These are phyloP conservation scores for Rhinoderma darwinii DNA, from an alignment of 2,113 vertebrate genomes.

Conservation along the genomic window DNA sequence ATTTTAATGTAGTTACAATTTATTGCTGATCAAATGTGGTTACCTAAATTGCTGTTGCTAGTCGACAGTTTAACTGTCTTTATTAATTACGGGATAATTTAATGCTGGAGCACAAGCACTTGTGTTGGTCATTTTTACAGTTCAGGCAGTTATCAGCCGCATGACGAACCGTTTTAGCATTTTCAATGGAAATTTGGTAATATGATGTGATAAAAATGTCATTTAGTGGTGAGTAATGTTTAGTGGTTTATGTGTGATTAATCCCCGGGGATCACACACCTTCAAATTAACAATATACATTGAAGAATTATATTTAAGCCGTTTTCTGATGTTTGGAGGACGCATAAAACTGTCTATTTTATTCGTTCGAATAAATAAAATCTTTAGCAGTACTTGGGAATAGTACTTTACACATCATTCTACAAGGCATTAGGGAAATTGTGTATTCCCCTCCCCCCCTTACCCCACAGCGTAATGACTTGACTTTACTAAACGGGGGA, in stretches of 20 bases:
- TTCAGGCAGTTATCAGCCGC: slow-evolving; percentile 79
- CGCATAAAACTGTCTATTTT: slow-evolving; percentile 49
- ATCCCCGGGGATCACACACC: slow-evolving; percentile 80
- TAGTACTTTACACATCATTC: slow-evolving; percentile 33
- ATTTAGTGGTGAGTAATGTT: slow-evolving; percentile 81
- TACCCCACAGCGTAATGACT: neutral
- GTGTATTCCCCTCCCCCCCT: neutral
- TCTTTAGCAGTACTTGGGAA: slow-evolving; percentile 34
- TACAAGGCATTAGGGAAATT: slow-evolving; percentile 36
- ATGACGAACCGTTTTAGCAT: slow-evolving; percentile 86
- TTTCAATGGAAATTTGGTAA: slow-evolving; percentile 80
- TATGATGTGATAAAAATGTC: slow-evolving; percentile 84
- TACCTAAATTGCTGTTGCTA: slow-evolving; percentile 98
- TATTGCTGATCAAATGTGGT: slow-evolving; percentile 98
- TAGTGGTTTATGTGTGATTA: slow-evolving; percentile 81
- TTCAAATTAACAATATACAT: slow-evolving; percentile 81
- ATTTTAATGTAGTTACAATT: slow-evolving; percentile 97
- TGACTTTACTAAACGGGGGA: neutral
- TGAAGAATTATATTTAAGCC: slow-evolving; percentile 66
- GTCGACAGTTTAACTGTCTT: slow-evolving; percentile 98
- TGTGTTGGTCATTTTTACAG: slow-evolving; percentile 83
- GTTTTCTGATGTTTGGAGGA: slow-evolving; percentile 63
- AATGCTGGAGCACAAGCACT: slow-evolving; percentile 84
- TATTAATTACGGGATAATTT: slow-evolving; percentile 99
- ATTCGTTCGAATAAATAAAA: slow-evolving; percentile 63